These are phyloP conservation scores for Podocnemis expansa DNA, from an alignment of 2,113 vertebrate species.

Conservation along the genomic window DNA sequence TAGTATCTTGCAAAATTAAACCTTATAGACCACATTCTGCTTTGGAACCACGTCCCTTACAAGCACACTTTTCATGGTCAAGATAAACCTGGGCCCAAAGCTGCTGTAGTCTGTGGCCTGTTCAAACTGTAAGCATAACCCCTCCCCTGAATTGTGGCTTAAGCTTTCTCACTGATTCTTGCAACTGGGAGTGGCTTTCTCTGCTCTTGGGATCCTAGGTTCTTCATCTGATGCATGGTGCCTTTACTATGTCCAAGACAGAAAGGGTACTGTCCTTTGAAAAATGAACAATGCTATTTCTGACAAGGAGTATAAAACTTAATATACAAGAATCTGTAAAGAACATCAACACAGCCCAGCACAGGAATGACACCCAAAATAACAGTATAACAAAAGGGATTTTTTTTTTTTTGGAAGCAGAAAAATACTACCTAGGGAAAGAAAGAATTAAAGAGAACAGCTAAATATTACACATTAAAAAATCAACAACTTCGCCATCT, in stretches of 20 bases:
- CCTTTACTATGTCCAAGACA: neutral
- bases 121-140: neutral
- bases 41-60: neutral
- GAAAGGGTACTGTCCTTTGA: neutral
- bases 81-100: neutral
- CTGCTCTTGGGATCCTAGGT: neutral
- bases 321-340: neutral
- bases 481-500: neutral
- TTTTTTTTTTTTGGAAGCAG: neutral
- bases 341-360: neutral
- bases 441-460: neutral
- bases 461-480: neutral
- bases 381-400: neutral
- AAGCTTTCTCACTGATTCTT: neutral
- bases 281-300: neutral
- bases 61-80: neutral
- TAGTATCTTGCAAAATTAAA: neutral
- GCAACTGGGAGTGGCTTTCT: neutral
- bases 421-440: neutral
- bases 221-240: neutral
- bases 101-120: neutral
- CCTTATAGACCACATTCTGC: neutral
- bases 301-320: neutral
- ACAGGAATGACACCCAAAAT: neutral
- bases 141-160: neutral